phyloP scores from a whole-genome alignment of 2,888 invertebrate genomes.

The Lobophora halterata region DNA sequence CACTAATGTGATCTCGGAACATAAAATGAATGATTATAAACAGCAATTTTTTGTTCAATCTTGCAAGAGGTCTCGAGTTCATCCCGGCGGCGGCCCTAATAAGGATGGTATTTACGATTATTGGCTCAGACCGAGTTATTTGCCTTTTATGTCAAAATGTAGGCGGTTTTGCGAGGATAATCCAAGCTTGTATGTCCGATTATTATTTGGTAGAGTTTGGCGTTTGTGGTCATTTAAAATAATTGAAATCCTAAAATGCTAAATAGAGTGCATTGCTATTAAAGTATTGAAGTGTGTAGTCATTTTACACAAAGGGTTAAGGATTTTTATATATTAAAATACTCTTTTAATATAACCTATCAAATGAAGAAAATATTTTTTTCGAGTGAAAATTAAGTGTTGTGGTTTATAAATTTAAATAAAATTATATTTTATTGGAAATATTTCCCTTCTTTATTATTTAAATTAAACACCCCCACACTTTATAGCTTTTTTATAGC shows the following conservation, averaged over 20 bases:
- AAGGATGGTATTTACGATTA: constrained; percentile 25
- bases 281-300: no score
- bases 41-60: constrained; percentile 19
- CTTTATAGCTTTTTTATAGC: no score
- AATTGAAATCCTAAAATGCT: constrained; percentile 1
- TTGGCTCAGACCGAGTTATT: constrained; percentile 21
- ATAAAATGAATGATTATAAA: constrained; percentile 16
- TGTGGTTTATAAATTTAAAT: no score
- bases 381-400: no score
- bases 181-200: constrained; percentile 5
- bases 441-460: no score
- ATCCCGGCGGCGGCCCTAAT: constrained; percentile 24
- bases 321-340: no score
- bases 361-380: no score
- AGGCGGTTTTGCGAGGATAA: constrained; percentile 15
- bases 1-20: constrained; percentile 25
- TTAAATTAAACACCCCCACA: no score
- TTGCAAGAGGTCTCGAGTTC: constrained; percentile 23
- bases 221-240: constrained; percentile 1
- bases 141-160: constrained; percentile 21
- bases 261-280: no score
- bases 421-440: no score
- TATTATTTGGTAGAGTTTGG: constrained; percentile 9
- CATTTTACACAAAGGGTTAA: no score
- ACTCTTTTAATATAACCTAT: no score